Evolutionary conservation across 23 tunicate genomes (phyloP), one percentile per base, ranked within the genome.

Genomic region (Oikopleura albicans): DNA sequence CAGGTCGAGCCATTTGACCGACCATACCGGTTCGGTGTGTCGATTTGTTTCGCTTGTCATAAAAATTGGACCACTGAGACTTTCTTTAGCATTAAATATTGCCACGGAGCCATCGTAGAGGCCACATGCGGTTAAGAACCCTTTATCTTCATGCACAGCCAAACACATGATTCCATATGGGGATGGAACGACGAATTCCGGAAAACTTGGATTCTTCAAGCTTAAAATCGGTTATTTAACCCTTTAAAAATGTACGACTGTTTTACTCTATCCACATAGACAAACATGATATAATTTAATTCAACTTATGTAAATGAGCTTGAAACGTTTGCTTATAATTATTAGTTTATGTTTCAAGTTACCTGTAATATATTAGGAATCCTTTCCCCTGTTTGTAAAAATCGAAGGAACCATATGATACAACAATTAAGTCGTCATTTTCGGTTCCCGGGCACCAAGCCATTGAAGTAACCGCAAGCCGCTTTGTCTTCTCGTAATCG

Each of bases 21-120:
- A 16, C 79, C 79, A 71, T 2, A 71, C 79, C 28, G 79, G 79
- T 27, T 71, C 79, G 37, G 34, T 29, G 31, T 71, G 79, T 16
- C 79, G 79, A 4, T 27, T 71, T 16, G 2, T 37, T 2, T 2
- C 2, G 37, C 27, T 29, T 2, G 79, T 27, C 79, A 12, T 16
- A 37, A 71, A 12, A 29, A 71, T 16, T 2, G 79, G 79, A 2
- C 35, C 79, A 71, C 4, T 29, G 33, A 12, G 2, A 16, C 31
- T 71, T 29, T 71, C 79, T 84, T 89, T 85, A 33, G 87, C 88
- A 66, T 95, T 90, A 85, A 86, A 95, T 39, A 95, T 91, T 0
- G 88, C 99, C 16, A 95, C 99, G 39, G 91, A 90, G 36, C 98
- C 99, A 85, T 95, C 99, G 75, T 95, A 95, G 85, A 95, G 88